These are phyloP conservation scores for Vireo altiloquus DNA, from an alignment of 2,113 vertebrate genomes.

Conservation along the genomic window DNA sequence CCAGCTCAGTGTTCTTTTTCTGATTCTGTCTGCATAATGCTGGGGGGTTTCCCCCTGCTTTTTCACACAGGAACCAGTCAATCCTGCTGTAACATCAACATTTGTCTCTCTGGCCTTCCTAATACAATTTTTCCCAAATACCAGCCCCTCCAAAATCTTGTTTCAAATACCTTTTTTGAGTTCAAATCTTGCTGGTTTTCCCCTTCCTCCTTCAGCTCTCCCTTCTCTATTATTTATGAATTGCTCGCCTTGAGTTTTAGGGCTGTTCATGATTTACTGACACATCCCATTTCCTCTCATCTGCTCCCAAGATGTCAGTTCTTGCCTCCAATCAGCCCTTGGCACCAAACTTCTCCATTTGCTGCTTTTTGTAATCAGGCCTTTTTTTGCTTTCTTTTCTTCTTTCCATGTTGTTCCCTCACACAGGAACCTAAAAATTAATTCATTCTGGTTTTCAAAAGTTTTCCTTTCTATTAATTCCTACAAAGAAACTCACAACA, in stretches of 20 bases:
- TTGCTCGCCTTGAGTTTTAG: constrained; percentile 21
- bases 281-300: constrained; percentile 51
- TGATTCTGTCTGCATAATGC: not conserved
- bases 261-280: constrained; percentile 47
- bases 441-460: not conserved
- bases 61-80: not conserved
- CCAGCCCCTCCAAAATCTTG: not conserved
- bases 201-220: not conserved
- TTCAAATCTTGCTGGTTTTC: not conserved
- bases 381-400: not conserved
- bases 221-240: constrained; percentile 19
- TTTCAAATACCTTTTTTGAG: not conserved
- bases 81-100: not conserved
- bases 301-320: constrained; percentile 56
- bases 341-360: constrained; percentile 12
- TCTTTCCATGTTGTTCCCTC: not conserved
- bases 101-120: not conserved
- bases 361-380: not conserved
- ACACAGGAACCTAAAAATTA: constrained; percentile 1
- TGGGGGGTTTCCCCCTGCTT: rapidly evolving
- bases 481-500: not conserved
- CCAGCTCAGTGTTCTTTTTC: not conserved
- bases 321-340: constrained; percentile 14
- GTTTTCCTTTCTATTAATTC: not conserved
- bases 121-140: not conserved